Evolutionary conservation across 2,888 invertebrate genomes (phyloP), one percentile per base, ranked within the genome.

Genomic region (Hypena proboscidalis): DNA sequence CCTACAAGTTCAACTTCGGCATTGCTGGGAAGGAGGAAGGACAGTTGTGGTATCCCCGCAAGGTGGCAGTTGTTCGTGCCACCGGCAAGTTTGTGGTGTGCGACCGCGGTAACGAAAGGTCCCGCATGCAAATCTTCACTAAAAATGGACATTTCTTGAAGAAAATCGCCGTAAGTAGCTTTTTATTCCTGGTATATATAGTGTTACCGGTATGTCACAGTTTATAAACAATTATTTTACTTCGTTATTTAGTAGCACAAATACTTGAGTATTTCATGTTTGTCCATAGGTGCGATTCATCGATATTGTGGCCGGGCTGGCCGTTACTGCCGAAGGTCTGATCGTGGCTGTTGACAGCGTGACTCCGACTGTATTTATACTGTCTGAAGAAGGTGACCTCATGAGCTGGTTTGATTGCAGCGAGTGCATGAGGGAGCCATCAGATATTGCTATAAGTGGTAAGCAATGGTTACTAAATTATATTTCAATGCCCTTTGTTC

Each of bases 261-360:
- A 36, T 20, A 31, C 10, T 9, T 6, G 15, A 25, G 13, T 21
- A 29, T 25, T 38, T 43, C 15, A 37, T 52, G 45, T 19, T 45
- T 67, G n/a, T n/a, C n/a, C n/a, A 0, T 41, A 90, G 90, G 90
- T 88, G 22, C 93, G 96, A 58, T 97, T 96, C 84, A 96, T 97
- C 72, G 97, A 97, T 77, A 97, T 97, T 60, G 97, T 99, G 23
- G 98, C 98, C 58, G 98, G 98, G 20, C 90, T 99, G 76, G 98
- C 98, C 27, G 98, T 99, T 26, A 98, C 97, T 25, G 93, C 95
- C 34, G 95, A 96, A 79, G 98, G 98, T 2, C 95, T 98, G 69
- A 98, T 99, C 67, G 98, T 98, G 35, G 98, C 98, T 21, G 98
- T 99, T 13, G 99, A 99, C 84, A 98, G 98, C 76, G 98, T 99